These are phyloP conservation scores for Lasius platythorax DNA, from an alignment of 2,888 invertebrate genomes.

Conservation along the genomic window DNA sequence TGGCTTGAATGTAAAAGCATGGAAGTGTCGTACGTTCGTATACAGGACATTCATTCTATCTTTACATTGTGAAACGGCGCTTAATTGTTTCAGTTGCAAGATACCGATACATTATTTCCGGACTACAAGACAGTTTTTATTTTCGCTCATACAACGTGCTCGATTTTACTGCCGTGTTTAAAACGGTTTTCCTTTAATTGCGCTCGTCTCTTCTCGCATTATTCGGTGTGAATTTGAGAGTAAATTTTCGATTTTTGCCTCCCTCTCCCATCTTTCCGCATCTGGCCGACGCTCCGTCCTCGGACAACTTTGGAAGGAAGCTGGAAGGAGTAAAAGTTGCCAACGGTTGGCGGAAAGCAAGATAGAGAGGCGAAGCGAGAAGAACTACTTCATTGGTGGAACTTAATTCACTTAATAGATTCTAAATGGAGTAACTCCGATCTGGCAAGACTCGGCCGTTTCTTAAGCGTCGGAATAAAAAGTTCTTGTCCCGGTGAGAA, in stretches of 20 bases:
- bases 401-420: conserved; percentile 84
- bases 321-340: conserved; percentile 74
- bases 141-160: neutral
- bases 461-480: conserved; percentile 71
- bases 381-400: conserved; percentile 77
- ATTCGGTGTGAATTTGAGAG: conserved; percentile 63
- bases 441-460: conserved; percentile 71
- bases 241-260: conserved; percentile 71
- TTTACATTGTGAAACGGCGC: neutral
- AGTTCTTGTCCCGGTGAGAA: conserved; percentile 62
- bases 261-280: neutral
- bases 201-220: conserved; percentile 61
- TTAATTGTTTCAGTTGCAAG: conserved; percentile 26
- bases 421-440: conserved; percentile 79
- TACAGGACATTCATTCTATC: conserved; percentile 9
- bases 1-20: conserved; percentile 25
- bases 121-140: conserved; percentile 3
- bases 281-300: conserved; percentile 58
- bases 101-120: conserved; percentile 28
- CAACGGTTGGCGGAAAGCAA: conserved; percentile 67
- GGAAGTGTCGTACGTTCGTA: conserved; percentile 31
- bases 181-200: conserved; percentile 30
- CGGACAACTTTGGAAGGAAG: conserved; percentile 70
- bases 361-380: conserved; percentile 61
- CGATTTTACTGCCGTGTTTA: conserved; percentile 24